These are phyloP conservation scores for Heteromormyrus szaboi DNA, from an alignment of 2,797 vertebrate genomes.

Conservation along the genomic window DNA sequence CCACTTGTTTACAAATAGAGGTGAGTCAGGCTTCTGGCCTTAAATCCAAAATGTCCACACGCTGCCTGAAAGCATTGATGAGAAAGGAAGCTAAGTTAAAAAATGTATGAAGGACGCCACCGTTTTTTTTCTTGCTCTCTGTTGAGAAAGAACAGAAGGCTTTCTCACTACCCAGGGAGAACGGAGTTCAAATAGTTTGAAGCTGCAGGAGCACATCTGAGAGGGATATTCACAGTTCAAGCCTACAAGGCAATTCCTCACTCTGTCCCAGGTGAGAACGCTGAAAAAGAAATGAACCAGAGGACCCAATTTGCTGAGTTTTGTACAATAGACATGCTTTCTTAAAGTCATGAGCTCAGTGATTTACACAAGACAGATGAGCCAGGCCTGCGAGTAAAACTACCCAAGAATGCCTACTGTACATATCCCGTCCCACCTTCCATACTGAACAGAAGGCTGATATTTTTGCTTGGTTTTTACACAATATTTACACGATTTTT, in stretches of 20 bases:
- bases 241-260: slow-evolving; percentile 72
- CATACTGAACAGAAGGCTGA: slow-evolving; percentile 21
- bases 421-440: slow-evolving; percentile 47
- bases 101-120: slow-evolving; percentile 77
- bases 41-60: slow-evolving; percentile 54
- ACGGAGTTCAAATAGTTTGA: slow-evolving; percentile 71
- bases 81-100: slow-evolving; percentile 58
- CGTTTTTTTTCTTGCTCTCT: slow-evolving; percentile 48
- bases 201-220: slow-evolving; percentile 71
- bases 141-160: slow-evolving; percentile 59
- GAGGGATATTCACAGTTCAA: slow-evolving; percentile 66
- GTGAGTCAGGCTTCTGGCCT: slow-evolving; percentile 56
- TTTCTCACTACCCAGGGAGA: slow-evolving; percentile 55
- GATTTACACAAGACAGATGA: slow-evolving; percentile 35
- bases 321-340: slow-evolving; percentile 67
- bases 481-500: not conserved
- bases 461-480: not conserved
- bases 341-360: slow-evolving; percentile 45
- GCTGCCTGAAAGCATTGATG: slow-evolving; percentile 57
- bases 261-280: slow-evolving; percentile 66
- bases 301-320: slow-evolving; percentile 80
- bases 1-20: slow-evolving; percentile 77
- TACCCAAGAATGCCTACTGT: slow-evolving; percentile 49
- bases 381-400: slow-evolving; percentile 50
- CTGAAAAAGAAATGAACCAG: slow-evolving; percentile 69